Base-by-base conservation (phyloP, 2,888 invertebrate species). In the Molorchus minor region DNA sequence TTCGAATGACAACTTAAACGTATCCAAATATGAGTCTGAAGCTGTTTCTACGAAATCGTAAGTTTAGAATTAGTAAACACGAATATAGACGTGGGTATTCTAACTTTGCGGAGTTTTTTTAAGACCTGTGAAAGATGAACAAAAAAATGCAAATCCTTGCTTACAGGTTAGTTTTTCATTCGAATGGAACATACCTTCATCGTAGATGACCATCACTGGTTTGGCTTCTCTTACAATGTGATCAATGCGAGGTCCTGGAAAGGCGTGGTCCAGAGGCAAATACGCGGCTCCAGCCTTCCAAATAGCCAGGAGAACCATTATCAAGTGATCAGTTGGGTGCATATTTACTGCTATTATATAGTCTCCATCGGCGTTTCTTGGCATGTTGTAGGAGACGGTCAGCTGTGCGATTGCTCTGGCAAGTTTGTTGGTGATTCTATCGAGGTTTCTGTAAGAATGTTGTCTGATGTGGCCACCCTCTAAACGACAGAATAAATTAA, bases 221-320 rank as follows among this genome's bases (percentile, higher is more conserved):
- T 86, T 84, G 0, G 92, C 85, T 75, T 93, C 93, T 15, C 84
- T 81, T 10, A 94, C 76, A 52, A 94, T 93, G 72, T 93, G 92
- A 15, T 87, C 84, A 40, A 93, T 85, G 66, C 94, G 84, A 1
- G 86, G 85, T 19, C 84, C 85, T 0, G 94, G 94, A 66, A 85
- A 85, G 29, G 84, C 85, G 0, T 88, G 86, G 75, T 94, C 94
- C 71, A 95, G 83, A 0, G 95, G 94, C 51, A 94, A 82, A 80
- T 95, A 95, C 0, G 93, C 91, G 12, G 90, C 91, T 0, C 94
- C 94, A 0, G 90, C 84, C 80, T 94, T 93, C 86, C 92, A 88
- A 47, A 90, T 86, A 0, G 91, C 87, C 61, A 94, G 78, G 15
- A 95, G 79, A 0, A 88, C 81, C 21, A 86, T 82, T 5, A 93